Percentiles rank a stretch among this genome's conserved stretches.
Evolutionary conservation across 2,888 invertebrate genomes (phyloP).

Genomic region (Panzeria rudis): DNA sequence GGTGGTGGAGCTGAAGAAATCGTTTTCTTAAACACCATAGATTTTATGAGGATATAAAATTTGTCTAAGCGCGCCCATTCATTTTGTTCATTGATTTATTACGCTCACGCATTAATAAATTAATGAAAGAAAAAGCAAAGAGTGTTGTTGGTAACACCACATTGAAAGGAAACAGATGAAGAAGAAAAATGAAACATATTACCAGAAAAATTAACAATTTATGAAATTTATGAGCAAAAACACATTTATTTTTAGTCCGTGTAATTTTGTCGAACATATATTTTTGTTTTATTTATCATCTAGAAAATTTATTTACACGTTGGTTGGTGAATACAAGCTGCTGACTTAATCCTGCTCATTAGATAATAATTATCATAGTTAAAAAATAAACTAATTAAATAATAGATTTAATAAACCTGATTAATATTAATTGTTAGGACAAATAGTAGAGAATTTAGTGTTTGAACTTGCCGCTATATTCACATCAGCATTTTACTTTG

Average conservation of each 20-base stretch:
- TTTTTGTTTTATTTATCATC: background rate
- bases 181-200: background rate
- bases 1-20: background rate
- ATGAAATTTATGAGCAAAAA: background rate
- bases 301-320: background rate
- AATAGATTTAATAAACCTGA: background rate
- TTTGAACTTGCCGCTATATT: background rate
- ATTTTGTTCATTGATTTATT: conserved; percentile 30
- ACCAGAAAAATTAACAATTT: conserved; percentile 3
- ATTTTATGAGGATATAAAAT: conserved; percentile 46
- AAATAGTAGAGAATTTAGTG: too few relatives aligned
- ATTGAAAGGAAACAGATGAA: background rate
- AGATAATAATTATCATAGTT: background rate
- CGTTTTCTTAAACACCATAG: background rate
- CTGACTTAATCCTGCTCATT: background rate
- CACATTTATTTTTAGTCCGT: background rate
- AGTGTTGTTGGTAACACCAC: background rate
- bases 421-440: background rate
- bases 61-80: conserved; percentile 20
- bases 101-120: background rate
- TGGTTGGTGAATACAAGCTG: background rate
- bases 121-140: background rate
- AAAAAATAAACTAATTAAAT: background rate
- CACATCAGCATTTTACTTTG: background rate
- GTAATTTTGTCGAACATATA: background rate